Evolutionary conservation across 2,888 invertebrate species (phyloP), one percentile per base, ranked within the genome.

Genomic region (Orthonevra nobilis): DNA sequence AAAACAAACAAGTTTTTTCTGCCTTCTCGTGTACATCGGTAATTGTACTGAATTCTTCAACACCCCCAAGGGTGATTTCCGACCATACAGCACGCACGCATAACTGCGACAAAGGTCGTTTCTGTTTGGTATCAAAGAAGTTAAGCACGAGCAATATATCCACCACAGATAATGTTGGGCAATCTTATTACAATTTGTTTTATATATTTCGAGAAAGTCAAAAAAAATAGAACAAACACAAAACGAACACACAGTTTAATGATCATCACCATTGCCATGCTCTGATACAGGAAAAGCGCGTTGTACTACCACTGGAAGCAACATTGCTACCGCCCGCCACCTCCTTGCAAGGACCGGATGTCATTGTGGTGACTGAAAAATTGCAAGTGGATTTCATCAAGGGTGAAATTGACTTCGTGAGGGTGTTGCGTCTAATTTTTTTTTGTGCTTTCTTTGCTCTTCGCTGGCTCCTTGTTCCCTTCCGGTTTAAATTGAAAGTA

Each of bases 361-460:
- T 72, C 61, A 79, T 79, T 73, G 79, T 50, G 79, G 73, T 56
- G 61, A 73, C 79, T 73, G 68, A 79, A 73, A 79, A 73, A 79
- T 79, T 73, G 79, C 79, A 79, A 79, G 79, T 61, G 73, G 73
- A 79, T 79, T 79, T 72, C 79, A 68, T 79, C 79, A 79, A 79
- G 79, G 73, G 64, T 79, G 79, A 79, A 79, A 79, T 79, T 79
- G 79, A 79, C 79, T 79, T 79, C 66, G 79, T 79, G 68, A 52
- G 79, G 79, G 79, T 79, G 79, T 79, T 79, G 73, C 73, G 66
- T 68, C 68, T 79, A 66, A 72, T 56, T 73, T 79, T 68, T 48
- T 32, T 32, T 6, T 32, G 9, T 32, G 1, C 10, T 50, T 61
- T 38, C 28, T 66, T 52, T 40, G 23, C 19, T 50, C 26, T 34